phyloP scores from a whole-genome alignment of 2,888 invertebrate genomes.

The Ophraella communa region DNA sequence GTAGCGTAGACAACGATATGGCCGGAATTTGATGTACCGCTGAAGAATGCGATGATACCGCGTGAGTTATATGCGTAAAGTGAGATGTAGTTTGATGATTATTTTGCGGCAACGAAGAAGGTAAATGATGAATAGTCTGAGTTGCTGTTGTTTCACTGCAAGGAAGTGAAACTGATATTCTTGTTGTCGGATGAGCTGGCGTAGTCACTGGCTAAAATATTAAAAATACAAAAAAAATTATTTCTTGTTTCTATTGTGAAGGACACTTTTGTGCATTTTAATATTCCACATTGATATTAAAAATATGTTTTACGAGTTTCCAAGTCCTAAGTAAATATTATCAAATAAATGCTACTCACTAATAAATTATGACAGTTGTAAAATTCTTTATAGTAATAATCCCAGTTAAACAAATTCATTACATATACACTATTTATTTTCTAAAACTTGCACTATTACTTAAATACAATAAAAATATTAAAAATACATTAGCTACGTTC shows the following conservation, averaged over 20 bases:
- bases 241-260: too few relatives aligned
- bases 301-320: too few relatives aligned
- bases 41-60: conserved; percentile 5
- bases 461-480: conserved; percentile 1
- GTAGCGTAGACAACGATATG: conserved; percentile 1
- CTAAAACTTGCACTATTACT: background rate
- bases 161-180: conserved; percentile 44
- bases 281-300: too few relatives aligned
- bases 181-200: conserved; percentile 41
- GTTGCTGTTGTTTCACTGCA: conserved; percentile 38
- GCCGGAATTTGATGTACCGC: conserved; percentile 11
- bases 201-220: conserved; percentile 42
- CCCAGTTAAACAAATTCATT: conserved; percentile 17
- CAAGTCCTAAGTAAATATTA: background rate
- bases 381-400: conserved; percentile 21
- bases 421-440: conserved; percentile 9
- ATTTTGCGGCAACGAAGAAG: conserved; percentile 26
- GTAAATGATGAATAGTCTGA: conserved; percentile 41
- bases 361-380: conserved; percentile 2
- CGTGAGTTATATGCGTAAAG: conserved; percentile 15
- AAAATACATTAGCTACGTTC: background rate
- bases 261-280: too few relatives aligned
- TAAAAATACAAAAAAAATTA: background rate
- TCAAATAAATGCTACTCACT: background rate
- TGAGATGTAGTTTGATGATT: conserved; percentile 18